Evolutionary conservation across 2,797 vertebrate species (phyloP).

Genomic region (Knipowitschia caucasica): DNA sequence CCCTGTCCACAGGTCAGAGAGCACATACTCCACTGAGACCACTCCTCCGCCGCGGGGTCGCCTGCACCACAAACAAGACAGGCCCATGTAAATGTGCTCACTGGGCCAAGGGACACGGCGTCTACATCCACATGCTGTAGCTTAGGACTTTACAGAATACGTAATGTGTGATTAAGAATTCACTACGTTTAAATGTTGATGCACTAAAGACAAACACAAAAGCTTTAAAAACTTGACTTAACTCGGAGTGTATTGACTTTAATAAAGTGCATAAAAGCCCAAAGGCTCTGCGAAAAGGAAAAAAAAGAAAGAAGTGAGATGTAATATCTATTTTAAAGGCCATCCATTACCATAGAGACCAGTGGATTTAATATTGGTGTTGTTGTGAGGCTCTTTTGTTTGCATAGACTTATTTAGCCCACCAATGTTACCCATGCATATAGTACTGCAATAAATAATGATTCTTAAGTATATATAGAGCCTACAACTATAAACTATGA

Average conservation of each 20-base stretch:
- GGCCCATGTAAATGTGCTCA: neutral
- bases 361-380: neutral
- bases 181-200: neutral
- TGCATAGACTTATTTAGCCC: neutral
- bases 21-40: slow-evolving; percentile 99
- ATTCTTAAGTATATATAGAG: neutral
- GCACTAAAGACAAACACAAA: neutral
- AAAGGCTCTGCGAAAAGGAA: neutral
- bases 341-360: neutral
- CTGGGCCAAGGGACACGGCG: neutral
- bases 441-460: neutral
- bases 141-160: too few species aligned
- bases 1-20: slow-evolving; percentile 96
- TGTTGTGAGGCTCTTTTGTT: neutral
- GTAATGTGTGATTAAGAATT: too few species aligned
- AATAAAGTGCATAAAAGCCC: neutral
- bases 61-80: slow-evolving; percentile 66
- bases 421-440: too few species aligned
- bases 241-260: neutral
- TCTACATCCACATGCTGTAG: neutral
- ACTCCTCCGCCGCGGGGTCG: slow-evolving; percentile 94
- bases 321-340: slow-evolving; percentile 1
- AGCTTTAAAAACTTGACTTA: neutral
- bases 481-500: neutral
- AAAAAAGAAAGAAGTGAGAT: neutral